Evolutionary conservation across 2,113 vertebrate species (phyloP).

Genomic region (Tenrec ecaudatus): DNA sequence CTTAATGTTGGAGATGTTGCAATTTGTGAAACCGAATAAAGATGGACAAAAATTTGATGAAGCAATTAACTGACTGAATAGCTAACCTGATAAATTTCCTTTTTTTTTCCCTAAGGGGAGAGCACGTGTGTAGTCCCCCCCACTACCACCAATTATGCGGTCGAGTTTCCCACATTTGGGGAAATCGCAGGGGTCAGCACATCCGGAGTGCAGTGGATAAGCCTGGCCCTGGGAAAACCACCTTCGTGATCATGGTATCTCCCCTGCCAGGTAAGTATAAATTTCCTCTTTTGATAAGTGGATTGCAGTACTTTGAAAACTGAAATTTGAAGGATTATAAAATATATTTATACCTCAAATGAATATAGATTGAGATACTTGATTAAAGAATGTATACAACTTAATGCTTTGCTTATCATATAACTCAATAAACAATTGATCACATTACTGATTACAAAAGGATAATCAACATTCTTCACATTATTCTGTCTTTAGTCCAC

Average conservation of each 20-base stretch:
- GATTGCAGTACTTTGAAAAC: not conserved
- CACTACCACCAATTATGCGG: too few species aligned
- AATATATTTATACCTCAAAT: constrained; percentile 24
- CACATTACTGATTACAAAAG: not conserved
- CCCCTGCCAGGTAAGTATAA: too few species aligned
- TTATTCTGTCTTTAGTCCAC: constrained; percentile 16
- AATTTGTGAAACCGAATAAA: constrained; percentile 56
- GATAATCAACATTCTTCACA: constrained; percentile 38
- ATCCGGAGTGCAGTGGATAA: too few species aligned
- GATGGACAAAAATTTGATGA: constrained; percentile 50
- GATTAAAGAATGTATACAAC: not conserved
- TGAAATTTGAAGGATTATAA: not conserved
- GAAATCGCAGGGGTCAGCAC: too few species aligned
- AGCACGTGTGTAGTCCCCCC: too few species aligned
- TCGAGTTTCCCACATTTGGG: too few species aligned
- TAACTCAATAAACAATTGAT: not conserved
- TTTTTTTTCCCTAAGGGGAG: too few species aligned
- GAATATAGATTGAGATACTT: constrained; percentile 21
- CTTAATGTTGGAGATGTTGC: constrained; percentile 51
- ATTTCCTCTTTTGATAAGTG: too few species aligned
- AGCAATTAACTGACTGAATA: constrained; percentile 57
- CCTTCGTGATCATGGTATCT: too few species aligned
- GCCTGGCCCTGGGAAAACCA: too few species aligned
- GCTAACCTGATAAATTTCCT: not conserved
- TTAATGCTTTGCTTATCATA: not conserved